phyloP scores from a whole-genome alignment of 2,888 invertebrate genomes.

The Labia minor region DNA sequence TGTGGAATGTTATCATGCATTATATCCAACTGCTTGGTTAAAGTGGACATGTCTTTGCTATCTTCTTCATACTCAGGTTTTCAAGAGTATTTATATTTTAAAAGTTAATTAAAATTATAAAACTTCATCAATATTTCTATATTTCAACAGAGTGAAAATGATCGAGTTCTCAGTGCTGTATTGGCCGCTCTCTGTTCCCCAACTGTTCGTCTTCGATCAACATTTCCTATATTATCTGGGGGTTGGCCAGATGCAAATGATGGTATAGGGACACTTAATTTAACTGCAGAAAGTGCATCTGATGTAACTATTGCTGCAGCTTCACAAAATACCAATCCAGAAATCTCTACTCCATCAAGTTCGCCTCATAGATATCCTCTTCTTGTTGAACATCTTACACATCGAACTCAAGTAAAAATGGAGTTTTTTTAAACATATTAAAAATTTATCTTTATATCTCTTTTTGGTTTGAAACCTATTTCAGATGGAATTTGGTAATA shows the following conservation, averaged over 20 bases:
- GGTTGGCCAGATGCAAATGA: constrained; percentile 31
- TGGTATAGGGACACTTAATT: constrained; percentile 13
- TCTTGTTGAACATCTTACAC: constrained; percentile 66
- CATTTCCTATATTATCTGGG: constrained; percentile 55
- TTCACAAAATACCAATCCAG: constrained; percentile 5
- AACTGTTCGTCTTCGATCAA: constrained; percentile 58
- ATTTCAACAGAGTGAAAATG: constrained; percentile 29
- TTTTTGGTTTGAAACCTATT: constrained; percentile 20
- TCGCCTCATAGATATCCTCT: constrained; percentile 46
- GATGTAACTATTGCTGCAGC: constrained; percentile 28
- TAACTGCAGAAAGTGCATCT: constrained; percentile 23
- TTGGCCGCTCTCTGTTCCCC: constrained; percentile 76
- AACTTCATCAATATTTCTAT: constrained; percentile 32
- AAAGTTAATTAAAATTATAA: not conserved
- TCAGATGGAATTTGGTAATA: constrained; percentile 37
- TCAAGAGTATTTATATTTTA: constrained; percentile 15
- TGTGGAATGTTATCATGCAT: constrained; percentile 86
- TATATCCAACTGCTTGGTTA: constrained; percentile 84
- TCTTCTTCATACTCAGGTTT: constrained; percentile 41
- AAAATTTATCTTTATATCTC: not conserved
- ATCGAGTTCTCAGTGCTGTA: constrained; percentile 63
- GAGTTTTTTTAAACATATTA: not conserved
- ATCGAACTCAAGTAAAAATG: constrained; percentile 46
- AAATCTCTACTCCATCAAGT: constrained; percentile 14
- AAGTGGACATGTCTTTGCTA: constrained; percentile 90